Conservation (phyloP, 2,888 invertebrate species). For the Labia minor region DNA sequence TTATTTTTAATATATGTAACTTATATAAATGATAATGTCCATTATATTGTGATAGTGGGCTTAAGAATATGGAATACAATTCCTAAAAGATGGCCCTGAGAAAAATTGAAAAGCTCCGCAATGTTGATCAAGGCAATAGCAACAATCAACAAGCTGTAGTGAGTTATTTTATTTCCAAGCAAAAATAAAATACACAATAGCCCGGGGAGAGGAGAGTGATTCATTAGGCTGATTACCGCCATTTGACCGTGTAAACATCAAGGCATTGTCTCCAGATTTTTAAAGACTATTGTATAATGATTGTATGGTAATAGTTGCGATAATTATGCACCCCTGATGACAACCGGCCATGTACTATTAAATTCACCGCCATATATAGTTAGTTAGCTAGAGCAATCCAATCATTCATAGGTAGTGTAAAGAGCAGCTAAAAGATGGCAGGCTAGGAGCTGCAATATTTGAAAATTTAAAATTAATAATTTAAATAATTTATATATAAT, state of each 20-base stretch:
- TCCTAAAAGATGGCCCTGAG: no score
- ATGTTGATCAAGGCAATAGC: background rate
- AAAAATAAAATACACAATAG: background rate
- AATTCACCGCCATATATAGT: background rate
- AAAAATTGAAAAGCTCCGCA: background rate
- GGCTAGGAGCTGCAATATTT: no score
- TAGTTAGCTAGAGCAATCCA: no score
- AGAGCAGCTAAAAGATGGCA: no score
- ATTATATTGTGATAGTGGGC: no score
- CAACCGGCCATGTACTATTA: background rate
- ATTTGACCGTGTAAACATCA: constrained; percentile 13
- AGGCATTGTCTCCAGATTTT: constrained; percentile 5
- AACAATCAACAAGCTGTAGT: background rate
- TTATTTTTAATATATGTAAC: no score
- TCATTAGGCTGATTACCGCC: constrained; percentile 13
- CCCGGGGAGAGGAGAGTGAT: constrained; percentile 7
- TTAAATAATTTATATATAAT: no score
- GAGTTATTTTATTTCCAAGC: background rate
- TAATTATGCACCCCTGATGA: constrained; percentile 8
- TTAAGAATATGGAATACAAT: no score
- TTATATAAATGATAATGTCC: no score
- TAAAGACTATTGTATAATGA: constrained; percentile 5
- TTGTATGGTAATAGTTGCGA: constrained; percentile 1
- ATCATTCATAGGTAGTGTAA: no score
- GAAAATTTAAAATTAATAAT: no score